Conservation (phyloP, 2,797 vertebrate species). For the Artibeus jamaicensis region DNA sequence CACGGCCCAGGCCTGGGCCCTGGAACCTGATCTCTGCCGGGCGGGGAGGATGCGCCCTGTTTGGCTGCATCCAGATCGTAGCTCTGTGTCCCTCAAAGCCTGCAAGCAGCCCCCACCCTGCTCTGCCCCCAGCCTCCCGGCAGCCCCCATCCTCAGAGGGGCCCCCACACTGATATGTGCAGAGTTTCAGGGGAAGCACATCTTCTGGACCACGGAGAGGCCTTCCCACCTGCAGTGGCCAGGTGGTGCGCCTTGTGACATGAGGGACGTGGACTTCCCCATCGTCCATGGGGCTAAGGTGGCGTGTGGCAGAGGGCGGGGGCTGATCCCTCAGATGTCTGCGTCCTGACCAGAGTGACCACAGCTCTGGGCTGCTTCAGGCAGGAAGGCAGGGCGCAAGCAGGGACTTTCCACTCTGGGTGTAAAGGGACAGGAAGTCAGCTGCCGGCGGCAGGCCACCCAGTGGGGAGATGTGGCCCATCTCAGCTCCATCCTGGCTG, state of each 20-base stretch:
- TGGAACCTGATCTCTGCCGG: not conserved
- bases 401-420: not conserved
- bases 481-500: not conserved
- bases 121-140: accelerated
- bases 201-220: too few species aligned
- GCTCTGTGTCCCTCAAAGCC: accelerated
- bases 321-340: accelerated
- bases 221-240: accelerated
- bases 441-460: not conserved
- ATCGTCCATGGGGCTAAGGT: not conserved
- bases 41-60: too few species aligned
- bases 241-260: too few species aligned
- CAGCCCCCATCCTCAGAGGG: too few species aligned
- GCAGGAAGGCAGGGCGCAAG: not conserved
- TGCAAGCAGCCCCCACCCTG: accelerated
- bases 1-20: not conserved
- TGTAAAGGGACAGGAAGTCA: not conserved
- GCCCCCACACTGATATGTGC: too few species aligned
- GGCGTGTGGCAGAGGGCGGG: not conserved
- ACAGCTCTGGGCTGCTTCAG: not conserved
- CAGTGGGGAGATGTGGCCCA: not conserved
- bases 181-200: too few species aligned
- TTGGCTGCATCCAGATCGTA: not conserved
- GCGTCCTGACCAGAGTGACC: not conserved
- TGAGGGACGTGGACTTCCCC: not conserved